Evolutionary conservation across 2,888 invertebrate genomes (phyloP), one percentile per base, ranked within the genome.

Genomic region (Yponomeuta plumbellus): DNA sequence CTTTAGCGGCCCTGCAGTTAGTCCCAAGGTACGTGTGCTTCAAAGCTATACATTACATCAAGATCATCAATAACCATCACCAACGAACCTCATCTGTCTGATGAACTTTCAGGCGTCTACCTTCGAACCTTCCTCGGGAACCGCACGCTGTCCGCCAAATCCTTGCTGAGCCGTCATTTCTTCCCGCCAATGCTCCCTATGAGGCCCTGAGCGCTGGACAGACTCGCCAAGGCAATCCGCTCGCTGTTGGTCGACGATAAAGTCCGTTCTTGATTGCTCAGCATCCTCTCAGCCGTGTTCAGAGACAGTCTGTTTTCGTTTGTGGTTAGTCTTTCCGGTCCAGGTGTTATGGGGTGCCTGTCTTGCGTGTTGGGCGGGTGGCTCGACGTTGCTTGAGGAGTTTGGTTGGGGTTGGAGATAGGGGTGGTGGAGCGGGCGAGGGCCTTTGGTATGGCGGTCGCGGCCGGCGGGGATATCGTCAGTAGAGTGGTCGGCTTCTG

Each of bases 161-260:
- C 84, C 70, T 82, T 85, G 67, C 75, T 84, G 75, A 84, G 81
- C 68, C 91, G 91, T 92, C 91, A 92, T 92, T 92, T 92, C 79
- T 92, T 92, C 75, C 81, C 81, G 1, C 85, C 87, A 5, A 89
- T 85, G 0, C 85, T 80, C 0, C 79, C 80, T 11, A 89, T 82
- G 26, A 91, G 70, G 0, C 90, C 86, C 67, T 91, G 91, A n/a
- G 88, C 84, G 0, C 83, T 77, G 0, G 90, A 83, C 22, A 91
- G 73, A 0, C 75, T 85, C 0, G 91, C 86, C 6, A 91, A 71
- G 0, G 87, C 79, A 63, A 90, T 77, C 70, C 91, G 76, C 20
- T 91, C 91, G 0, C 74, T 76, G 52, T 74, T 80, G 6, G 73
- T 71, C 0, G 79, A 71, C 1, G 73, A 67, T 4, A 82, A 65